Conservation (phyloP, 2,797 vertebrate species). For the Tapirus indicus region DNA sequence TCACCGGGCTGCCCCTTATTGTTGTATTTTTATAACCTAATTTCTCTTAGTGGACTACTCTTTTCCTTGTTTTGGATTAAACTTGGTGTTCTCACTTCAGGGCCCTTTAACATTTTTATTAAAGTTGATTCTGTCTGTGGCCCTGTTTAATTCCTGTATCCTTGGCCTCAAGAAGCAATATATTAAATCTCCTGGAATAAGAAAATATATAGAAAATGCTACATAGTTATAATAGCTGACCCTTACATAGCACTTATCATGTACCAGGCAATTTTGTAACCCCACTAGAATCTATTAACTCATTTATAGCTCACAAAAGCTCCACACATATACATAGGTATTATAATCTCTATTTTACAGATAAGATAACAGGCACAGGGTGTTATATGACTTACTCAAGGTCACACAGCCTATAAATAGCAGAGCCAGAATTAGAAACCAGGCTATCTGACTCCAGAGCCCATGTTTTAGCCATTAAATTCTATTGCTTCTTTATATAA, state of each 20-base stretch:
- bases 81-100: background rate
- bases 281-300: slow-evolving; percentile 17
- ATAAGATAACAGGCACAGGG: background rate
- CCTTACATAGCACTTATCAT: background rate
- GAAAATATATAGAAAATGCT: background rate
- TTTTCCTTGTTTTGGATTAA: slow-evolving; percentile 48
- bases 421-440: background rate
- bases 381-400: slow-evolving; percentile 8
- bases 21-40: background rate
- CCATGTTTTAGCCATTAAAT: background rate
- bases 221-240: slow-evolving; percentile 2
- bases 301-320: slow-evolving; percentile 10
- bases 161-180: slow-evolving; percentile 7
- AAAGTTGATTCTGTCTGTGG: background rate
- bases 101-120: background rate
- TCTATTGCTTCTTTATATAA: slow-evolving; percentile 14
- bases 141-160: background rate
- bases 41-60: background rate
- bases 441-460: background rate
- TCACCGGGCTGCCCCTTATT: too few relatives aligned
- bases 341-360: slow-evolving; percentile 40
- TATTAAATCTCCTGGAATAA: slow-evolving; percentile 6
- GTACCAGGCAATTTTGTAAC: background rate
- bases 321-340: background rate
- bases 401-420: background rate